Percentiles rank a stretch among this genome's conserved stretches.
Evolutionary conservation across 1,140 invertebrate species (phyloP).

Genomic region (Aphaenogaster floridana): DNA sequence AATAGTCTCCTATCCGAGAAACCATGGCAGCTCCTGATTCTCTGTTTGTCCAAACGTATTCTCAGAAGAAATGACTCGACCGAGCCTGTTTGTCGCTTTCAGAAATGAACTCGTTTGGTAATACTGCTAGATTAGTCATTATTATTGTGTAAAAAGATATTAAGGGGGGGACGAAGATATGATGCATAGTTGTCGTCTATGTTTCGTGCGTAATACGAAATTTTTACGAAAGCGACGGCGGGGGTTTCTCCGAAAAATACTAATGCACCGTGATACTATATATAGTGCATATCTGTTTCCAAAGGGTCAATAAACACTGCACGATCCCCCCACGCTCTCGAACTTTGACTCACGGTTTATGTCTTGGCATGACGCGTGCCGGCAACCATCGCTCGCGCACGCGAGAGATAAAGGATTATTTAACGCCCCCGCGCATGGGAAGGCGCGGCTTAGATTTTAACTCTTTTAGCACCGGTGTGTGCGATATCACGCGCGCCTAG

Average conservation of each 20-base stretch:
- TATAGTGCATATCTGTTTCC: slow-evolving; percentile 28
- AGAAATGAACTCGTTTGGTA: background rate
- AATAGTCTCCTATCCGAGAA: slow-evolving; percentile 28
- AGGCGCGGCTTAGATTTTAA: slow-evolving; percentile 47
- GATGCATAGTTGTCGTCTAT: background rate
- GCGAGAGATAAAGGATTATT: slow-evolving; percentile 72
- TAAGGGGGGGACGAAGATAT: background rate
- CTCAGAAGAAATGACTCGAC: background rate
- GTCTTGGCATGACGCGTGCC: slow-evolving; percentile 41
- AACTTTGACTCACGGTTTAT: slow-evolving; percentile 59
- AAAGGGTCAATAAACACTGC: slow-evolving; percentile 43
- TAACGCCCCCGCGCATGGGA: slow-evolving; percentile 32
- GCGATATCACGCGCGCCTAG: slow-evolving; percentile 17
- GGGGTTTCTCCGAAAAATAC: background rate
- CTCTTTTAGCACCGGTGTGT: slow-evolving; percentile 24
- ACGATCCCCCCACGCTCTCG: slow-evolving; percentile 28
- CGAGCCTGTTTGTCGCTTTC: background rate
- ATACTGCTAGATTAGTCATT: background rate
- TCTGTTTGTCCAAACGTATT: background rate
- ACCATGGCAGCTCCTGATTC: background rate
- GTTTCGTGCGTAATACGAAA: background rate
- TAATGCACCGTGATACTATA: slow-evolving; percentile 26
- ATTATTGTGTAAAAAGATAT: background rate
- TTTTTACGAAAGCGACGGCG: background rate
- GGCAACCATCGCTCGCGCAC: slow-evolving; percentile 56